A percentile compares a stretch with the other conserved stretches of the same genome.
These are phyloP conservation scores for Anas bahamensis DNA, from an alignment of 2,797 vertebrate genomes.

Conservation along the genomic window DNA sequence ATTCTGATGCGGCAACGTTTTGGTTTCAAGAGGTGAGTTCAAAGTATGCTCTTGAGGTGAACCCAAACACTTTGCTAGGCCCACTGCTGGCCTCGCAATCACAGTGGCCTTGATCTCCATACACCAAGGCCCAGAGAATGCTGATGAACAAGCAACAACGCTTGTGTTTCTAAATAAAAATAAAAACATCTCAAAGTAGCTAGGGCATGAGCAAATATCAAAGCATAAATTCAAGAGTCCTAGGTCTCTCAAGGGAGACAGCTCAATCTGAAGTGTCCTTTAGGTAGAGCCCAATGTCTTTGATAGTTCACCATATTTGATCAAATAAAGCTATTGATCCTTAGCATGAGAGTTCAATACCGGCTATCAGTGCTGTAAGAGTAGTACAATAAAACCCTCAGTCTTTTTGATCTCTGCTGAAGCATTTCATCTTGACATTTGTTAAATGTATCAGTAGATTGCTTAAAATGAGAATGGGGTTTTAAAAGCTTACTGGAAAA, in stretches of 20 bases:
- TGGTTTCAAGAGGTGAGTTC: neutral
- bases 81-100: rapidly evolving
- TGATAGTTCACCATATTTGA: slow-evolving; percentile 60
- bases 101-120: neutral
- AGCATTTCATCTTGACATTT: slow-evolving; percentile 75
- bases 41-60: rapidly evolving
- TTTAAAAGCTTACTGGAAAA: slow-evolving; percentile 59
- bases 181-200: neutral
- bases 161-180: neutral
- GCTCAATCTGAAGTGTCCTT: slow-evolving; percentile 50
- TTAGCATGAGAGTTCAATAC: slow-evolving; percentile 43
- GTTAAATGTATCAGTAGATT: slow-evolving; percentile 63
- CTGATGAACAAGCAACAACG: neutral
- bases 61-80: neutral
- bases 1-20: rapidly evolving
- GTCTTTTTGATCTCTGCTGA: slow-evolving; percentile 64
- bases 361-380: slow-evolving; percentile 24
- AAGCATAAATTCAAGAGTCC: neutral
- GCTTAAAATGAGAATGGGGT: slow-evolving; percentile 54
- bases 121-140: rapidly evolving
- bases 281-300: neutral
- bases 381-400: slow-evolving; percentile 46
- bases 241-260: neutral
- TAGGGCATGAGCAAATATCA: neutral
- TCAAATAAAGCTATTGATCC: slow-evolving; percentile 71